A percentile compares a stretch with the other conserved stretches of the same genome.
phyloP scores from a whole-genome alignment of 2,113 vertebrate species.

The Oreochromis niloticus region DNA sequence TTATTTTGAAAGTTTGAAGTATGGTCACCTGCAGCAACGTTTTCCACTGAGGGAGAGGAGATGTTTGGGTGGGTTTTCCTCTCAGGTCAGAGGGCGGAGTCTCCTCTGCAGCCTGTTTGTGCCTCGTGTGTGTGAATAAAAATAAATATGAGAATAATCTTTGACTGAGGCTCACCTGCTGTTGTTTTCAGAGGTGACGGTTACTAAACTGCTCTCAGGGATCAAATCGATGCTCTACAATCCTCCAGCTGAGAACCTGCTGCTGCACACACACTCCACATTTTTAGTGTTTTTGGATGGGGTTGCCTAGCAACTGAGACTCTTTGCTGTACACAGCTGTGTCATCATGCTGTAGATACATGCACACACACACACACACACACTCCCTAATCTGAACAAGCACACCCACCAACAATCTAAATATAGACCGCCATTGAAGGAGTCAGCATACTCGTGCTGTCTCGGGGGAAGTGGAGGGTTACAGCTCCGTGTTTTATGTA shows the following conservation, averaged over 20 bases:
- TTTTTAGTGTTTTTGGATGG: conserved; percentile 37
- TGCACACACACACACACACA: conserved; percentile 5
- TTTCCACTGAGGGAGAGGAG: rapidly evolving
- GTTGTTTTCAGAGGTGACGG: not conserved
- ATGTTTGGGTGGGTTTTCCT: not conserved
- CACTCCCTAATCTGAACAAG: not conserved
- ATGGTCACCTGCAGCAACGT: rapidly evolving
- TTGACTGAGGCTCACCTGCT: not conserved
- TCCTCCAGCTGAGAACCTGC: not conserved
- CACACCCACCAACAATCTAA: conserved; percentile 13
- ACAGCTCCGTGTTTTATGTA: not conserved
- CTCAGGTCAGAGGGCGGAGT: not conserved
- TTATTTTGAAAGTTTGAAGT: not conserved
- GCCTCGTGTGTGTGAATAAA: not conserved
- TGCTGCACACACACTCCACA: not conserved
- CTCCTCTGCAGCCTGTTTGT: not conserved
- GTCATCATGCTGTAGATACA: conserved; percentile 26
- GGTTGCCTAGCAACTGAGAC: conserved; percentile 62
- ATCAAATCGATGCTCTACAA: not conserved
- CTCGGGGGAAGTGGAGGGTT: not conserved
- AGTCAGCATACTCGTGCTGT: conserved; percentile 29
- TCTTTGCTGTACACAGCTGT: conserved; percentile 50
- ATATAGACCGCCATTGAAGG: conserved; percentile 31
- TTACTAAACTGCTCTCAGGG: not conserved
- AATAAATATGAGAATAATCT: not conserved